phyloP scores from a whole-genome alignment of 2,797 vertebrate genomes.

The Alfaro cultratus region DNA sequence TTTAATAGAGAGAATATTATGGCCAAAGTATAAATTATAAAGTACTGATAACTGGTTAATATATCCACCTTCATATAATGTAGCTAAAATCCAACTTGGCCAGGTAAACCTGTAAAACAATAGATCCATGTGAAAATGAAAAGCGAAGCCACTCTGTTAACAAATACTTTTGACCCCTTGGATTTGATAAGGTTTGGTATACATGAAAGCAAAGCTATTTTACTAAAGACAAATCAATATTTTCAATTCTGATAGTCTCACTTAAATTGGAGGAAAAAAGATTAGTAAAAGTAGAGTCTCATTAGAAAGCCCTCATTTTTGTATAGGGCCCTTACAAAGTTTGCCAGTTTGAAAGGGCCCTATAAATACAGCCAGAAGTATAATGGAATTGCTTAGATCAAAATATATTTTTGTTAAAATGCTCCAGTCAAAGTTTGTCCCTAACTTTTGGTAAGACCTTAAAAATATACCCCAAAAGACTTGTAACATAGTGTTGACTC shows the following conservation, averaged over 20 bases:
- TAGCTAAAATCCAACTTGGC: constrained; percentile 4
- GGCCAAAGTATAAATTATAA: not conserved
- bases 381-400: not conserved
- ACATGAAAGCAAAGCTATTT: not conserved
- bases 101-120: constrained; percentile 5
- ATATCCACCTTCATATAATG: constrained; percentile 2
- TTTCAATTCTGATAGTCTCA: not conserved
- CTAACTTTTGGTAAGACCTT: not conserved
- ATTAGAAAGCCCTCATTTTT: not conserved
- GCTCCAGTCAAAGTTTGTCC: not conserved
- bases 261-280: not conserved
- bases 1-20: not conserved
- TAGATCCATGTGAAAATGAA: not conserved
- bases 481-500: not conserved
- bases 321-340: too few species aligned
- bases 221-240: not conserved
- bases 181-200: not conserved
- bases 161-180: not conserved
- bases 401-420: not conserved
- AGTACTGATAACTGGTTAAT: not conserved
- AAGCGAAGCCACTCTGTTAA: not conserved
- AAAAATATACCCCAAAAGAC: not conserved
- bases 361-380: not conserved
- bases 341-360: too few species aligned
- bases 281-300: not conserved